Percentiles rank a stretch among this genome's conserved stretches.
Conservation (phyloP, 2,113 vertebrate species). For the Pseudolaguvia tuberculata region DNA sequence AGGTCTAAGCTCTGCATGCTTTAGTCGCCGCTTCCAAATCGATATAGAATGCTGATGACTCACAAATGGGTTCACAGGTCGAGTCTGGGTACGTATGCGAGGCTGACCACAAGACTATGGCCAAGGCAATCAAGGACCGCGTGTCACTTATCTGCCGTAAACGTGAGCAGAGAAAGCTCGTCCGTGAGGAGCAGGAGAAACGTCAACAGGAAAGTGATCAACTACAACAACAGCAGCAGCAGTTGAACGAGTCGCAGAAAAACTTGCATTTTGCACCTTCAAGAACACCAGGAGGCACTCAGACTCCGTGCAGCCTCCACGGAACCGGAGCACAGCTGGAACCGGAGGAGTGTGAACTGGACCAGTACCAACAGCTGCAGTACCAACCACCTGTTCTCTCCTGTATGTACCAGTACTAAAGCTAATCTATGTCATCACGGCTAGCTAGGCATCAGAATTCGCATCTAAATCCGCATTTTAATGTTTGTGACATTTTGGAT, state of each 20-base stretch:
- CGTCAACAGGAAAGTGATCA: conserved; percentile 73
- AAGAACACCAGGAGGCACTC: conserved; percentile 29
- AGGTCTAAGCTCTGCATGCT: background rate
- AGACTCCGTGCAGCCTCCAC: conserved; percentile 54
- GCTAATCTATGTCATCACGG: background rate
- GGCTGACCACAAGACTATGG: conserved; percentile 98
- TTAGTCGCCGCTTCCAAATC: no score
- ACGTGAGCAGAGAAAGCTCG: conserved; percentile 88
- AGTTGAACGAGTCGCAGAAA: conserved; percentile 68
- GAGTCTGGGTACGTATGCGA: conserved; percentile 97
- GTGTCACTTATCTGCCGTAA: conserved; percentile 94
- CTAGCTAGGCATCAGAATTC: background rate
- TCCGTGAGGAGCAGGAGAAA: conserved; percentile 90
- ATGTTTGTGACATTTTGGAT: background rate
- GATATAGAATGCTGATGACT: no score
- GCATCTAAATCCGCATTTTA: background rate
- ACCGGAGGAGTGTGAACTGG: conserved; percentile 82
- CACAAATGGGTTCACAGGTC: conserved; percentile 67
- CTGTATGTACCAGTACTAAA: conserved; percentile 70
- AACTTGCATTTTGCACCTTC: conserved; percentile 52
- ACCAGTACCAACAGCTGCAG: conserved; percentile 82
- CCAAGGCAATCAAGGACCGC: conserved; percentile 96
- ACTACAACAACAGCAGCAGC: conserved; percentile 56
- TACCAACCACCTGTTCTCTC: conserved; percentile 79
- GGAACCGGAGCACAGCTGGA: conserved; percentile 76